Evolutionary conservation across 2,113 vertebrate species (phyloP), one percentile per base, ranked within the genome.

Genomic region (Pampusana beccarii): DNA sequence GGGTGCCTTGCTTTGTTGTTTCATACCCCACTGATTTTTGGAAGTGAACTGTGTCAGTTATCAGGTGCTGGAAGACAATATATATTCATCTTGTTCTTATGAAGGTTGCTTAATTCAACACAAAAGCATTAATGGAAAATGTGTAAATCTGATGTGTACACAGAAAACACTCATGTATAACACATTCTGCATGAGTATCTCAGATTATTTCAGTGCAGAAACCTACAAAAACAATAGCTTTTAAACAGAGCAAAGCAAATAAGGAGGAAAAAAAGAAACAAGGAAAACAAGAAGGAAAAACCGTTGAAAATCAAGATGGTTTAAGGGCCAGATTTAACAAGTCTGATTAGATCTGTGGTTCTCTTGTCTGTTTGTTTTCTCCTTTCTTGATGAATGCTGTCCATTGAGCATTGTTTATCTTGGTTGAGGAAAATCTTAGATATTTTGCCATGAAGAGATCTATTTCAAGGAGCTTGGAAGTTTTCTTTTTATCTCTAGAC

Each of bases 391-490:
- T 82, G 77, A 89, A 95, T 89, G 10, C 17, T 84, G n/a, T 65
- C 85, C 17, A 53, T 57, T 91, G 81, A 90, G 65, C 12, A 51
- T 29, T 78, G 29, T 87, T 94, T 91, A 60, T 71, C 31, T 84
- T 85, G n/a, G 69, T n/a, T 89, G 38, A 80, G 79, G 60, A 75
- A 90, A 60, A 82, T 60, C 20, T 81, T 42, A 74, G 61, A 42
- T 75, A 54, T 64, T 81, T 91, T 87, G 26, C 42, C 58, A 90
- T 34, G 71, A 78, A 89, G 60, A 51, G 8, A 79, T 93, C 44
- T 71, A 19, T 92, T 95, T 93, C 84, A 85, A 87, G 66, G 61
- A 93, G 16, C 31, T 64, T 89, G 12, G 70, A 91, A 71, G 48
- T 85, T 81, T 23, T 80, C 0, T 0, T 89, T 92, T 96, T 89